A percentile compares a stretch with the other conserved stretches of the same genome.
phyloP scores from a whole-genome alignment of 1,140 invertebrate genomes.

The Orius insidiosus region DNA sequence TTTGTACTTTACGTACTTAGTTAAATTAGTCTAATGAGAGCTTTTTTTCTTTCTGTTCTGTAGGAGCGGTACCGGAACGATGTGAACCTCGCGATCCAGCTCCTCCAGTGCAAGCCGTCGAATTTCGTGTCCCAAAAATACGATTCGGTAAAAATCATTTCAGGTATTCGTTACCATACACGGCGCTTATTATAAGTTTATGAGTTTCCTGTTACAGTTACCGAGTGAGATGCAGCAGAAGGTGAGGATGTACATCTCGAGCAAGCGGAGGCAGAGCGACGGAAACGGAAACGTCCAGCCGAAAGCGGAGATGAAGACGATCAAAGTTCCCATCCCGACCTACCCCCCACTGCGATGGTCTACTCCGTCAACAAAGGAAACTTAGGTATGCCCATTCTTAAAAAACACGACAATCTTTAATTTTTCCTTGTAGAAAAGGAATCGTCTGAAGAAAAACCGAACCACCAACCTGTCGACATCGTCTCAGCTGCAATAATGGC shows the following conservation, averaged over 20 bases:
- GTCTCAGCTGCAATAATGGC: conserved; percentile 86
- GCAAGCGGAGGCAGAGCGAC: conserved; percentile 36
- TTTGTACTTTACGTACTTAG: no score
- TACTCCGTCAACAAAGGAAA: conserved; percentile 49
- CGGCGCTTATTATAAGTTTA: conserved; percentile 7
- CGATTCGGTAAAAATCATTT: conserved; percentile 56
- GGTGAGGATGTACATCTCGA: conserved; percentile 58
- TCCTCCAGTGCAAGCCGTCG: conserved; percentile 89
- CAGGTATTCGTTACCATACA: conserved; percentile 13
- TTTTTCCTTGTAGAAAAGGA: conserved; percentile 22
- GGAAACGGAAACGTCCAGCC: conserved; percentile 24
- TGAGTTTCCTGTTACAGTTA: conserved; percentile 41
- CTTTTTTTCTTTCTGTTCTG: no score
- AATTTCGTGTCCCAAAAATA: conserved; percentile 87
- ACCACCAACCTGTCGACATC: conserved; percentile 40
- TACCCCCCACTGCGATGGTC: conserved; percentile 81
- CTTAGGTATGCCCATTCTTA: conserved; percentile 19
- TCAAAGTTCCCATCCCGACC: conserved; percentile 64
- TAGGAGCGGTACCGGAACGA: no score
- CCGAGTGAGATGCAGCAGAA: conserved; percentile 73
- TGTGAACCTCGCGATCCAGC: conserved; percentile 82
- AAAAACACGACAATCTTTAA: neutral
- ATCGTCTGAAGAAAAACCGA: conserved; percentile 19
- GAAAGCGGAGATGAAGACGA: conserved; percentile 42
- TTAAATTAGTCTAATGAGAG: no score